Percentiles rank a stretch among this genome's conserved stretches.
Evolutionary conservation across 2,797 vertebrate genomes (phyloP).

Genomic region (Tarsius wallacei): DNA sequence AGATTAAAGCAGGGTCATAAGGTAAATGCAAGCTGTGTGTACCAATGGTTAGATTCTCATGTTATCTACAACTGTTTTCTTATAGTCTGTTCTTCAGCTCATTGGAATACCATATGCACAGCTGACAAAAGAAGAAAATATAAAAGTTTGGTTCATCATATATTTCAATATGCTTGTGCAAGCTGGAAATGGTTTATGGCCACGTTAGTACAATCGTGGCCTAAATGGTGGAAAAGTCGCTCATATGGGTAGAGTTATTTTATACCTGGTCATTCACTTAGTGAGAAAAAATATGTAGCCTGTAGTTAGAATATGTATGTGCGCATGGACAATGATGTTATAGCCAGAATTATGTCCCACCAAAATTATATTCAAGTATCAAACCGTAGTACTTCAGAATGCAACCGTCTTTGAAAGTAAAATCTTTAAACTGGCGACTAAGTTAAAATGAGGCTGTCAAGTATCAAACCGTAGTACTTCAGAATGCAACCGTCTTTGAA

Average conservation of each 20-base stretch:
- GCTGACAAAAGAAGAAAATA: not conserved
- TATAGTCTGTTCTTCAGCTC: not conserved
- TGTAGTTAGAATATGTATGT: not conserved
- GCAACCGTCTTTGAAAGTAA: not conserved
- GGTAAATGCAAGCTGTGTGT: not conserved
- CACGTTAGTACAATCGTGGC: accelerated
- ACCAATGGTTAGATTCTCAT: not conserved
- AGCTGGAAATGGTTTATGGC: not conserved
- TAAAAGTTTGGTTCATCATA: not conserved
- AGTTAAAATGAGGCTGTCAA: not conserved
- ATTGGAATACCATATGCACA: not conserved
- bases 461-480: not conserved
- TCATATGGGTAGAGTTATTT: not conserved
- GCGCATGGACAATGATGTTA: not conserved
- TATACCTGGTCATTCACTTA: not conserved
- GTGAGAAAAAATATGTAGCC: not conserved
- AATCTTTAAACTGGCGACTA: not conserved
- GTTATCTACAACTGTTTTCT: not conserved
- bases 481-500: not conserved
- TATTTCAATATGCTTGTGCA: not conserved
- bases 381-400: not conserved
- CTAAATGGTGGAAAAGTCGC: not conserved
- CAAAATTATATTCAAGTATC: not conserved
- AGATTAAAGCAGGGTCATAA: not conserved
- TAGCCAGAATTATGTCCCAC: not conserved